phyloP scores from a whole-genome alignment of 2,888 invertebrate genomes.

The Drosophila birchii region DNA sequence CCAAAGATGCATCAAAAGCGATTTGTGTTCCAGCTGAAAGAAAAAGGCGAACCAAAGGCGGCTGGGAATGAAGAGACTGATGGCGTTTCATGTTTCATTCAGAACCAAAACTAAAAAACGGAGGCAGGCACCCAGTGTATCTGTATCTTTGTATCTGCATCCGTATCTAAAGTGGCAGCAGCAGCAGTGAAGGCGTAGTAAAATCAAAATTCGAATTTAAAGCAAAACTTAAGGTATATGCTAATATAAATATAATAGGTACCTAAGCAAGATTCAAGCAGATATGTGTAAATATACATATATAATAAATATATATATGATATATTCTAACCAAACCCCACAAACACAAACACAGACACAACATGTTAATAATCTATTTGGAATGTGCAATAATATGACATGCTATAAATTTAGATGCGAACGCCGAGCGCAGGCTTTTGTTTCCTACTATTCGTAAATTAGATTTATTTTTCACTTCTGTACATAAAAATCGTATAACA shows the following conservation, averaged over 20 bases:
- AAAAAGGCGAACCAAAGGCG: conserved; percentile 48
- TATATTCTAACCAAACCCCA: conserved; percentile 22
- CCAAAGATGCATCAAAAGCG: conserved; percentile 84
- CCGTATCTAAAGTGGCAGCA: conserved; percentile 37
- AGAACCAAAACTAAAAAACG: conserved; percentile 26
- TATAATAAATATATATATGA: conserved; percentile 40
- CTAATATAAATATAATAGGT: conserved; percentile 43
- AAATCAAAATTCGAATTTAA: conserved; percentile 84
- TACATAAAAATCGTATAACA: conserved; percentile 56
- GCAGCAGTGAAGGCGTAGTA: conserved; percentile 68
- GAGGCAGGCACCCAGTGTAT: conserved; percentile 10
- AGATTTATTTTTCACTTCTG: conserved; percentile 54
- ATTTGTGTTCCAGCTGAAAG: conserved; percentile 53
- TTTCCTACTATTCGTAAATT: conserved; percentile 73
- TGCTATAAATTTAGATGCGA: conserved; percentile 68
- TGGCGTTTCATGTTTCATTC: conserved; percentile 81
- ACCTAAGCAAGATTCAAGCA: conserved; percentile 39
- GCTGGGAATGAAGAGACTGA: conserved; percentile 83
- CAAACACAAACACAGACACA: conserved; percentile 24
- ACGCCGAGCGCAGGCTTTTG: conserved; percentile 64
- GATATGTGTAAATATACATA: conserved; percentile 36
- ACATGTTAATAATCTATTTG: conserved; percentile 53
- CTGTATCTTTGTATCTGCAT: conserved; percentile 14
- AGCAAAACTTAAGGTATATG: conserved; percentile 63
- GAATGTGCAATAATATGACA: conserved; percentile 77